Evolutionary conservation across 2,797 vertebrate species (phyloP), one percentile per base, ranked within the genome.

Genomic region (Trachops cirrhosus): DNA sequence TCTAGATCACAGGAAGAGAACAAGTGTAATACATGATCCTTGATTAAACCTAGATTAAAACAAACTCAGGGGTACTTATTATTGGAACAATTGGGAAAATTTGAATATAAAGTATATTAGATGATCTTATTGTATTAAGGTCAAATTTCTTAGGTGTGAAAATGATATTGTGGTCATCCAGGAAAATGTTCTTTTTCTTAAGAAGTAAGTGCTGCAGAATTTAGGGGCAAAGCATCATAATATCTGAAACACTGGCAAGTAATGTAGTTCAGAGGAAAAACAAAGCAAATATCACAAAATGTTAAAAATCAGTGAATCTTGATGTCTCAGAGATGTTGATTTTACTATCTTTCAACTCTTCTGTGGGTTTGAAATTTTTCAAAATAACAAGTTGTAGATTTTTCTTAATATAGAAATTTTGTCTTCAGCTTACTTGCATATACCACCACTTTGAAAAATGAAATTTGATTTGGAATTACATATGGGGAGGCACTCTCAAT

Each of bases 201-300:
- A 86, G 44, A 91, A 89, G 68, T 48, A 83, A 87, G 85, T 93
- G 68, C 57, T 87, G 59, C 75, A 75, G 6, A 93, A 93, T 71
- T 87, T 62, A 75, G 46, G 6, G 29, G 2, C 87, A 74, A 79
- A 11, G 6, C 39, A 67, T 86, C 54, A 68, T 62, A 54, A 85
- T 86, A 18, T 82, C 52, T 89, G 87, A 89, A 77, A 91, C 48
- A 70, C 26, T 24, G 4, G 32, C 15, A 70, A 71, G 12, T 54
- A 75, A 21, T 52, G 3, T 54, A 75, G 18, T 73, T 75, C 14
- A 11, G n/a, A 54, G 12, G 26, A 14, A 54, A 82, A 70, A 22
- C 15, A n/a, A 16, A 91, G n/a, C 24, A 89, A 62, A 74, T 54
- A 85, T 41, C 19, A 77, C 39, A 75, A 79, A 91, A 91, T 73